phyloP scores from a whole-genome alignment of 2,797 vertebrate genomes.

The Microctenopoma steveboyesi region DNA sequence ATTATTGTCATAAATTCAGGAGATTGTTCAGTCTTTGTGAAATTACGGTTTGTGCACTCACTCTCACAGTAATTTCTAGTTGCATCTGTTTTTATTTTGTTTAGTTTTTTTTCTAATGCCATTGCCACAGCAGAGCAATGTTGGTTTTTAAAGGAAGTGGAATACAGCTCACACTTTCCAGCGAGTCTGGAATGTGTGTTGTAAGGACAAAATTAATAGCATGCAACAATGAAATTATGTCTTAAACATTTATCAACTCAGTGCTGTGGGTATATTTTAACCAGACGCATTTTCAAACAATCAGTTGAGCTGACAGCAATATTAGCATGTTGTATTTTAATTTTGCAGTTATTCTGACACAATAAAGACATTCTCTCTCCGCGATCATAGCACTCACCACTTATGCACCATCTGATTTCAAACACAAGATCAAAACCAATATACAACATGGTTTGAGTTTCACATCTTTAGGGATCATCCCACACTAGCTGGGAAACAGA shows the following conservation, averaged over 20 bases:
- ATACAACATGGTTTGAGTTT: conserved; percentile 54
- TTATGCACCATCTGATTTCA: conserved; percentile 40
- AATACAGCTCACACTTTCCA: conserved; percentile 40
- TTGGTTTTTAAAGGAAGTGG: conserved; percentile 26
- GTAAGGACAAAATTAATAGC: conserved; percentile 34
- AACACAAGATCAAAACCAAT: conserved; percentile 59
- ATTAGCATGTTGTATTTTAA: conserved; percentile 6
- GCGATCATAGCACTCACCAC: conserved; percentile 12
- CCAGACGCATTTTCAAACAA: conserved; percentile 6
- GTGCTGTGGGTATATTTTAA: conserved; percentile 8
- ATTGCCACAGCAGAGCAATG: conserved; percentile 39
- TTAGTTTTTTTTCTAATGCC: conserved; percentile 35
- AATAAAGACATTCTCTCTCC: conserved; percentile 3
- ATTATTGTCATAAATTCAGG: conserved; percentile 24
- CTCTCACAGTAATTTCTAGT: conserved; percentile 32
- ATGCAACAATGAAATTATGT: conserved; percentile 25
- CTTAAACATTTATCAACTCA: conserved; percentile 18
- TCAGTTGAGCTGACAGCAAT: neutral
- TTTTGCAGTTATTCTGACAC: conserved; percentile 1
- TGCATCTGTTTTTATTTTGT: conserved; percentile 61
- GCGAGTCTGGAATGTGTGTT: conserved; percentile 43
- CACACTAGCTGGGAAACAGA: conserved; percentile 64
- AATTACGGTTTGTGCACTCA: conserved; percentile 22
- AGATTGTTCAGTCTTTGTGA: conserved; percentile 27
- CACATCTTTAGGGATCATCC: conserved; percentile 66